Conservation (phyloP, 2,113 vertebrate species). For the Scopus umbretta region DNA sequence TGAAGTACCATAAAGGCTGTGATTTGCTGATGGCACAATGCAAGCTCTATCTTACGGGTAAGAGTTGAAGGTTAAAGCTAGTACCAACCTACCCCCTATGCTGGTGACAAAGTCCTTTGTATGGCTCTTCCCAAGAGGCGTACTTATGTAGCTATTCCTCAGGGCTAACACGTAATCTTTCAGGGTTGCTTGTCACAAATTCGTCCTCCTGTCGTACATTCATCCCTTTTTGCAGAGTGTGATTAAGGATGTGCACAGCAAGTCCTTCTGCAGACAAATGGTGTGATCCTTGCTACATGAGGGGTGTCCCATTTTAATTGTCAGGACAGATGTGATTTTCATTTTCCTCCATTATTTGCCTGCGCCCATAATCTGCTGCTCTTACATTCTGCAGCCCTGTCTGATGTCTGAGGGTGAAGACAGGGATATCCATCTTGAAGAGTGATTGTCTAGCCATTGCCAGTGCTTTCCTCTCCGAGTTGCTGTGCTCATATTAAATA, state of each 20-base stretch:
- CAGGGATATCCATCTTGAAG: constrained; percentile 40
- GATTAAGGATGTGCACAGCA: not conserved
- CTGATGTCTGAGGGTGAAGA: not conserved
- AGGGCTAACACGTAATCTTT: not conserved
- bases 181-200: constrained; percentile 33
- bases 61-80: not conserved
- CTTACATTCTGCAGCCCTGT: not conserved
- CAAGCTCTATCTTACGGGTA: not conserved
- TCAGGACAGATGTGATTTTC: constrained; percentile 26
- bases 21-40: not conserved
- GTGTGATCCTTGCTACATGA: constrained; percentile 43
- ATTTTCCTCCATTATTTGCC: constrained; percentile 40
- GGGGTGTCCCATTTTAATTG: constrained; percentile 40
- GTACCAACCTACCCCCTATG: not conserved
- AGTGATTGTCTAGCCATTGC: not conserved
- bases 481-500: not conserved
- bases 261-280: constrained; percentile 45
- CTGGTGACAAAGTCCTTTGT: not conserved
- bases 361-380: not conserved
- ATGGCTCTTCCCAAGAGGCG: not conserved
- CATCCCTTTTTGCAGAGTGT: not conserved
- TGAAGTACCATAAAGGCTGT: not conserved
- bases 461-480: not conserved
- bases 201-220: not conserved
- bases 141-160: not conserved